These are phyloP conservation scores for Pseudomyrmex pallidus DNA, from an alignment of 1,140 invertebrate genomes.

Conservation along the genomic window DNA sequence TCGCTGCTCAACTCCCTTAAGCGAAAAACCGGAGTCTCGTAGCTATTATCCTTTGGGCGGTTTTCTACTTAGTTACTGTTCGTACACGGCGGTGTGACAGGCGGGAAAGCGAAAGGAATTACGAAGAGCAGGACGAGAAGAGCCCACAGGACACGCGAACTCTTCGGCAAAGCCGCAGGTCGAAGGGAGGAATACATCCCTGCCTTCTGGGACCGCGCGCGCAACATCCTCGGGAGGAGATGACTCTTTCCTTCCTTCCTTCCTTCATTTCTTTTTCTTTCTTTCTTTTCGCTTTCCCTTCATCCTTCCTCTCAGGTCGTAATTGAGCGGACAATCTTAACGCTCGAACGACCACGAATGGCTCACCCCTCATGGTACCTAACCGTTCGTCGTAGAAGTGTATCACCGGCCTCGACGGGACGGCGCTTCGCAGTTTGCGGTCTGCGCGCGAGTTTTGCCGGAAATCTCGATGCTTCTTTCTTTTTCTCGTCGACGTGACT, in stretches of 20 bases:
- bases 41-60: conserved; percentile 80
- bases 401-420: conserved; percentile 65
- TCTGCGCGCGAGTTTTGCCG: conserved; percentile 40
- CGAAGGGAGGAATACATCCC: conserved; percentile 48
- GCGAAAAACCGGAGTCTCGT: conserved; percentile 64
- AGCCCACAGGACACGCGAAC: conserved; percentile 2
- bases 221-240: conserved; percentile 36
- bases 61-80: conserved; percentile 80
- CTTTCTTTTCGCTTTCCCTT: background rate
- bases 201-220: conserved; percentile 28
- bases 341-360: conserved; percentile 67
- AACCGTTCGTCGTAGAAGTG: conserved; percentile 53
- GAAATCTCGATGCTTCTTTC: conserved; percentile 43
- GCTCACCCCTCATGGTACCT: conserved; percentile 40
- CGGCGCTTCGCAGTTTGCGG: conserved; percentile 62
- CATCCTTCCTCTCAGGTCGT: conserved; percentile 44
- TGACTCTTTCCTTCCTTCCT: conserved; percentile 8
- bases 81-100: conserved; percentile 39
- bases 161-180: conserved; percentile 21
- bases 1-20: conserved; percentile 61
- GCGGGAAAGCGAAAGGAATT: background rate
- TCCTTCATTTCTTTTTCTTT: background rate
- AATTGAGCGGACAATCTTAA: conserved; percentile 74
- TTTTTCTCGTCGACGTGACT: background rate
- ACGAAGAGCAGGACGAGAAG: background rate